Base-by-base conservation (phyloP, 2,113 vertebrate species). In the Anoura caudifer region DNA sequence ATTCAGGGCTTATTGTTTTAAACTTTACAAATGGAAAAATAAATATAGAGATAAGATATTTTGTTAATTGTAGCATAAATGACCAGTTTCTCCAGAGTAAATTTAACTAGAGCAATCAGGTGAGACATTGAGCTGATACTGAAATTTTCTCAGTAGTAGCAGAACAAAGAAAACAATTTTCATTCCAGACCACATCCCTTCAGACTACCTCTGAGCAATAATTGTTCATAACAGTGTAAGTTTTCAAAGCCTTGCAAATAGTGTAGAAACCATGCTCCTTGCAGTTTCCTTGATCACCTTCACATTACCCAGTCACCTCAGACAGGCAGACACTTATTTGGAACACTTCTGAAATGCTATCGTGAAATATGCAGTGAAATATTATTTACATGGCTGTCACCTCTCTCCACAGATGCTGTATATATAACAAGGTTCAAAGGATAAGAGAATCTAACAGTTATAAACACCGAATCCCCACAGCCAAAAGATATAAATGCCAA, bases 381-480 rank as follows among this genome's bases (percentile, higher is more conserved):
- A 52, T 69, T n/a, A 89, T 94, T 95, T 95, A 59, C 70, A 84
- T 76, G 83, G n/a, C 26, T 22, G 43, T 75, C 54, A 45, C 67
- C 73, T 86, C 89, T 88, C 83, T 90, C 20, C 45, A 83, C 5
- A 91, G 61, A 67, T 93, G 52, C 73, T 96, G 1, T 72, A 61
- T 59, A 84, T 90, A 87, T 31, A 92, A 33, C 13, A 61, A 92
- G 33, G 11, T 96, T 95, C 92, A 96, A 96, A 97, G 63, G 84
- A 94, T 54, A 19, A 91, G 56, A 56, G 72, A 90, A 28, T 69
- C 59, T 92, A 59, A 95, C 43, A 47, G 69, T 70, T 93, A 36
- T 12, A 96, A 76, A 95, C 28, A 41, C 70, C 61, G 33, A 93
- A 92, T 80, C 93, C 75, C 87, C 95, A 96, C 84, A 92, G 70